Evolutionary conservation across 2,888 invertebrate species (phyloP).

Genomic region (Papilio protenor): DNA sequence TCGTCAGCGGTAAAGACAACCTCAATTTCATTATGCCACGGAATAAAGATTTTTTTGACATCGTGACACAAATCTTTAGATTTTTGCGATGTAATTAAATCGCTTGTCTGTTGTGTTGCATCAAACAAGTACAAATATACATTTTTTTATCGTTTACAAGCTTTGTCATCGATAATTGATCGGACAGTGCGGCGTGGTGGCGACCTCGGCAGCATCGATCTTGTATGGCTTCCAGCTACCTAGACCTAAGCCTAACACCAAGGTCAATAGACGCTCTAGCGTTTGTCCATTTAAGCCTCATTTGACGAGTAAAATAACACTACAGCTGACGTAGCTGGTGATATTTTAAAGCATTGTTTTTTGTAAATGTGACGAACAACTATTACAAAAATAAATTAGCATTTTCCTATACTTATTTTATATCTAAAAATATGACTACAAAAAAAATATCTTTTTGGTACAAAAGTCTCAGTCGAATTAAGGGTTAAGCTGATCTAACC

Average conservation of each 20-base stretch:
- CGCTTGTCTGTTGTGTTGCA: not conserved
- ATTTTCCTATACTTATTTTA: no score
- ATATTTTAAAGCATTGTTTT: no score
- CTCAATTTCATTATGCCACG: not conserved
- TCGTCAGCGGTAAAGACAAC: not conserved
- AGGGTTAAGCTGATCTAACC: no score
- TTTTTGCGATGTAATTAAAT: not conserved
- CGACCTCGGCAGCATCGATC: conserved; percentile 33
- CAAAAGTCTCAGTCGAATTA: no score
- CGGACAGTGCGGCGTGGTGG: not conserved
- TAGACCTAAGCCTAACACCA: conserved; percentile 17
- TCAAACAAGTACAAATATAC: not conserved
- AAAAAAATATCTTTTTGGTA: no score
- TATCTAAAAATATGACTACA: no score
- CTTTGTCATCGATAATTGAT: not conserved
- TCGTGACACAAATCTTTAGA: not conserved
- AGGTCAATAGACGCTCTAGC: conserved; percentile 9
- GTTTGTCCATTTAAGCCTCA: not conserved
- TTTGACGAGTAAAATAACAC: not conserved
- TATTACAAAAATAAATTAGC: no score
- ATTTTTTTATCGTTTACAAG: not conserved
- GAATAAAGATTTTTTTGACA: not conserved
- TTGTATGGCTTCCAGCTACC: conserved; percentile 32
- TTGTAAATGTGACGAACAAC: no score
- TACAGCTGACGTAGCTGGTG: not conserved